phyloP scores from a whole-genome alignment of 2,113 vertebrate genomes.

The Ovibos moschatus region DNA sequence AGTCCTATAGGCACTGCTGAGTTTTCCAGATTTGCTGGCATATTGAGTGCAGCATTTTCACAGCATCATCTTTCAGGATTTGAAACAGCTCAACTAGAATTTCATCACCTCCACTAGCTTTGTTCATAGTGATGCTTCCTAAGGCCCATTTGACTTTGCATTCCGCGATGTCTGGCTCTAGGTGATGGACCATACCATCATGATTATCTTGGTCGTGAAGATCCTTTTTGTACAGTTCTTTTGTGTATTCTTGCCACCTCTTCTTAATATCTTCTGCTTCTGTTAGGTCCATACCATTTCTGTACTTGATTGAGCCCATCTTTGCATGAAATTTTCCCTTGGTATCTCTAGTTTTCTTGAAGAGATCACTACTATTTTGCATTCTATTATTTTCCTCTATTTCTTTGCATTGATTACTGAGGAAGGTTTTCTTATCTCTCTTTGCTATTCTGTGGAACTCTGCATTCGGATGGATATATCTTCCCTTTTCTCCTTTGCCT shows the following conservation, averaged over 20 bases:
- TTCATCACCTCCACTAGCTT: not conserved
- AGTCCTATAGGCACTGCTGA: not conserved
- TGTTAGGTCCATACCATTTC: not conserved
- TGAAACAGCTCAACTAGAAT: not conserved
- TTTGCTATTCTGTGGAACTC: not conserved
- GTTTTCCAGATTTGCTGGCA: not conserved
- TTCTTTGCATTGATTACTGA: not conserved
- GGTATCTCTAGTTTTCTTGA: not conserved
- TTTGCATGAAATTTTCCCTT: not conserved
- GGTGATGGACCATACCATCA: rapidly evolving
- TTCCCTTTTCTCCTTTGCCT: not conserved
- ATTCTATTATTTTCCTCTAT: not conserved
- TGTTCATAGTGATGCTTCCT: not conserved
- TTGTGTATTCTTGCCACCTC: not conserved
- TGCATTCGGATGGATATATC: not conserved
- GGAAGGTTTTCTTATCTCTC: not conserved
- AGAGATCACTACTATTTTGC: not conserved
- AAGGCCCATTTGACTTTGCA: rapidly evolving
- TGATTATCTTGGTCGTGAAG: not conserved
- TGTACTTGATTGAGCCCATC: not conserved
- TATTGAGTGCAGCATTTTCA: not conserved
- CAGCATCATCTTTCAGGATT: not conserved
- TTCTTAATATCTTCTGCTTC: not conserved
- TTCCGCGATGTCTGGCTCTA: not conserved
- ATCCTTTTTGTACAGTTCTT: not conserved